Evolutionary conservation across 2,113 vertebrate genomes (phyloP).

Genomic region (Oryzias celebensis): DNA sequence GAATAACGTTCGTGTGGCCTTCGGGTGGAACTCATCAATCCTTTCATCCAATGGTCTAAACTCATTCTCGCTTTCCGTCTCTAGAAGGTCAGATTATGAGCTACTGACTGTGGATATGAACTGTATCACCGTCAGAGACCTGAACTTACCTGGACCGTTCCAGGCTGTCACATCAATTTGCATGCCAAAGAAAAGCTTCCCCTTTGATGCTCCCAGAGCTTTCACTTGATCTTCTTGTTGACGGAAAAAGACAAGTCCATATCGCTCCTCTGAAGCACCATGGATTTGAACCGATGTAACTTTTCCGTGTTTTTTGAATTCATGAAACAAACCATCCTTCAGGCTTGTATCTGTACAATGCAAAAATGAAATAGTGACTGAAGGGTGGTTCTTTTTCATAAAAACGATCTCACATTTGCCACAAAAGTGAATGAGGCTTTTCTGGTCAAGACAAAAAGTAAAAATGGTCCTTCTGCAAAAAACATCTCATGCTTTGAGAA

Average conservation of each 20-base stretch:
- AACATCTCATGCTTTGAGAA: no score
- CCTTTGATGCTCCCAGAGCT: slow-evolving; percentile 93
- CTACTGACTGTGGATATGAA: not conserved
- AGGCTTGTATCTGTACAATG: slow-evolving; percentile 90
- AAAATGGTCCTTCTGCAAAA: no score
- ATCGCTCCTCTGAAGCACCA: slow-evolving; percentile 92
- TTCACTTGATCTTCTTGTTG: slow-evolving; percentile 99
- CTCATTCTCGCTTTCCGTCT: slow-evolving; percentile 98
- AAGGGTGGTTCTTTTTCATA: no score
- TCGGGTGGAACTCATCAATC: slow-evolving; percentile 98
- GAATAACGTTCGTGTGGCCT: slow-evolving; percentile 96
- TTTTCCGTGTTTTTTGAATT: slow-evolving; percentile 99
- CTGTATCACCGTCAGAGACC: not conserved
- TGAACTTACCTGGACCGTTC: slow-evolving; percentile 90
- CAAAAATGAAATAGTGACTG: not conserved
- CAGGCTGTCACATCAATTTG: slow-evolving; percentile 98
- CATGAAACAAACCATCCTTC: slow-evolving; percentile 98
- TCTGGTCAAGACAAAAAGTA: no score
- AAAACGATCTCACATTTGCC: no score
- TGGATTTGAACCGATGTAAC: slow-evolving; percentile 99
- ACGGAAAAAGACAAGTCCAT: slow-evolving; percentile 96
- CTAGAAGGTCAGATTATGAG: slow-evolving; percentile 65
- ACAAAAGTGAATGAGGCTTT: no score
- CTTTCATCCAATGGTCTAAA: slow-evolving; percentile 96
- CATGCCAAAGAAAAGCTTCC: slow-evolving; percentile 99